Base-by-base conservation (phyloP, 2,888 invertebrate genomes). In the Xanthostigma xanthostigma region DNA sequence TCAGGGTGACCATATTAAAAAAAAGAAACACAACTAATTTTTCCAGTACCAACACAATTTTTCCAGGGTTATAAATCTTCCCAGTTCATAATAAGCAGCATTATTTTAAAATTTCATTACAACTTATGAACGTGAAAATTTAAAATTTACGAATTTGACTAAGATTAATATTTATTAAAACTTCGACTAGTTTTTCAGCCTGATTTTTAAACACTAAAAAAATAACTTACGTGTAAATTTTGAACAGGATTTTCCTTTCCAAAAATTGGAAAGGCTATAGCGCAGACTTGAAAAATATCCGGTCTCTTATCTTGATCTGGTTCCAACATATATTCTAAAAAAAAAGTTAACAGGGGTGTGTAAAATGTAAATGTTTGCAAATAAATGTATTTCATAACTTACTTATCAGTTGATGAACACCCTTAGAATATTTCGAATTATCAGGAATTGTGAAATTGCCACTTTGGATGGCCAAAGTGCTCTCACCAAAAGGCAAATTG, bases 391-490 rank as follows among this genome's bases (percentile, higher is more conserved):
- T 14, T 17, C 12, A 12, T 12, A 33, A 67, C 76, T 70, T 66
- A 81, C 86, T 76, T 54, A 89, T 86, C 50, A 89, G 68, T 56
- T 79, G 77, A 65, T 82, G 81, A 60, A 87, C 66, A 50, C 77
- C 74, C 59, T 73, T 74, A 27, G 84, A 81, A 69, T 78, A 88
- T 65, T 75, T 78, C 14, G 85, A 83, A 66, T 74, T 78, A 63
- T 88, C 84, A 47, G 92, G 92, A 68, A 92, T 84, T 55, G 78
- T 78, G 64, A 90, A 89, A 61, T 84, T 82, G 46, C 87, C 91
- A 64, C 84, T 88, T 66, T 91, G 90, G 62, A 94, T 93, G 46
- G 93, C 92, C 56, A 93, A 70, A n/a, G 86, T 82, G 61, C 89
- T 90, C 66, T 94, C 93, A 35, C 89, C 92, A 67, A 93, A 93